Percentiles rank a stretch among this genome's conserved stretches.
phyloP scores from a whole-genome alignment of 2,888 invertebrate species.

The Strigamia maritima region DNA sequence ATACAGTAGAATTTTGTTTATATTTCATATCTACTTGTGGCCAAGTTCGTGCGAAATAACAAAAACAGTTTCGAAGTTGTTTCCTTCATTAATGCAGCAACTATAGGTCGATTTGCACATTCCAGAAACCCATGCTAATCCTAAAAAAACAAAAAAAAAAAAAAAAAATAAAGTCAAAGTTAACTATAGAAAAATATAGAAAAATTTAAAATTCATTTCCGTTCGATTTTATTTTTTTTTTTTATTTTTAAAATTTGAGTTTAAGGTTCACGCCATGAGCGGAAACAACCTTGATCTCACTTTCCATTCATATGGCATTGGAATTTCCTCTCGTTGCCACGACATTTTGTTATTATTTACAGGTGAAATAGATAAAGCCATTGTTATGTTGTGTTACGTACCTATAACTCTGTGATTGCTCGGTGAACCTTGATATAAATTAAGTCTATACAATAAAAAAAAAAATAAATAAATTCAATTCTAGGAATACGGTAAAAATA shows the following conservation, averaged over 20 bases:
- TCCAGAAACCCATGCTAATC: constrained; percentile 51
- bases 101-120: constrained; percentile 52
- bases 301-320: background rate
- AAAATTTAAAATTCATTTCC: background rate
- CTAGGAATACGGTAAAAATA: background rate
- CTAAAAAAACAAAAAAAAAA: constrained; percentile 43
- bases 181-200: no score
- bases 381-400: background rate
- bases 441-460: background rate
- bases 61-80: constrained; percentile 51
- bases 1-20: no score
- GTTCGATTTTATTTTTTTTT: background rate
- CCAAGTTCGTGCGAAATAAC: constrained; percentile 53
- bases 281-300: background rate
- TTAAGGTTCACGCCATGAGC: background rate
- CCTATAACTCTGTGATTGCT: constrained; percentile 26
- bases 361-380: background rate
- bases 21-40: constrained; percentile 47
- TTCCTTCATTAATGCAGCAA: constrained; percentile 52
- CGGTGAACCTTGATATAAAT: constrained; percentile 11
- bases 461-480: background rate
- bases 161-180: no score
- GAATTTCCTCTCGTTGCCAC: background rate
- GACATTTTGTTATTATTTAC: background rate
- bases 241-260: background rate